Evolutionary conservation across 1,140 invertebrate species (phyloP), one percentile per base, ranked within the genome.

Genomic region (Trichoplusia ni): DNA sequence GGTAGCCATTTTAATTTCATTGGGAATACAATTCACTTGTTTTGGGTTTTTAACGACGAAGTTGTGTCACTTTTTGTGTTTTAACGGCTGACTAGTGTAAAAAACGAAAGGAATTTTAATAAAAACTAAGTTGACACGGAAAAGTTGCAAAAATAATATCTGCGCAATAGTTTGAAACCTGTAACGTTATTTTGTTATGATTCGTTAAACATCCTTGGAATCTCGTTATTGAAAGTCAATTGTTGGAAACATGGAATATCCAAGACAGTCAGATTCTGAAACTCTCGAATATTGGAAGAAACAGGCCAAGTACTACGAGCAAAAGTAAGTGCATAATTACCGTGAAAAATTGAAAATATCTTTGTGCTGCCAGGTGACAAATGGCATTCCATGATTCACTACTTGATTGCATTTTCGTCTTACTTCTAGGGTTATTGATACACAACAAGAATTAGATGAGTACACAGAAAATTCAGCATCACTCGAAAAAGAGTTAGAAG

Each of bases 401-500:
- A 23, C 11, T 21, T 14, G 21, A 42, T 65, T 69, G 46, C 59
- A 46, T 61, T 42, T 44, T 77, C n/a, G n/a, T 35, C 2, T 35
- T 2, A 7, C 7, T 35, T 90, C 35, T 66, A 95, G 95, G 75
- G 94, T 93, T 84, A 94, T 95, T 74, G 94, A 94, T 70, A 90
- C 95, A 14, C 95, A 96, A 84, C 93, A 93, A 79, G 96, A 97
- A 91, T 92, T 97, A 44, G 96, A 98, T 79, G 97, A 99, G 76
- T 98, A 96, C 80, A 96, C 97, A 81, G 95, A 96, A 78, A 97
- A 96, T 84, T 99, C 97, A 11, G 94, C 95, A 72, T 95, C 97
- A 86, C 91, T 99, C 69, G 98, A 99, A 88, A 95, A 95, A 65
- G 98, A 99, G 93, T 92, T 99, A 73, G 98, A 99, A 92, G 93